phyloP scores from a whole-genome alignment of 2,113 vertebrate species.

The Scomber colias region DNA sequence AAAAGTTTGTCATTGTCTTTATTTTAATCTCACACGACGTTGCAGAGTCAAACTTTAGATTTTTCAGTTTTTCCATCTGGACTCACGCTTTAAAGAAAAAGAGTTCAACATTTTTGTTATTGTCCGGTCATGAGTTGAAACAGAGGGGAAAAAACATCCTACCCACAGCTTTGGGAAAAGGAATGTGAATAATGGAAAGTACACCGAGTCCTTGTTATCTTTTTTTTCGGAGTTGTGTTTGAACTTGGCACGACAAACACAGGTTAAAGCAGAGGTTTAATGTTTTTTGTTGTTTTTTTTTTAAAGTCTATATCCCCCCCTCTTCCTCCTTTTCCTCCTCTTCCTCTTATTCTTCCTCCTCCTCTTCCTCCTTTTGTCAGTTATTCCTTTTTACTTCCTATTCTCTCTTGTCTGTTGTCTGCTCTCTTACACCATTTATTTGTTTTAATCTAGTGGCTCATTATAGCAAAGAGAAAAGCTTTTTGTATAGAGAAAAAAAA shows the following conservation, averaged over 20 bases:
- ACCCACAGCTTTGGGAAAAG: neutral
- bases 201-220: neutral
- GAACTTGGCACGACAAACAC: too few relatives aligned
- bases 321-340: neutral
- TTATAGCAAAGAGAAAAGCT: slow-evolving; percentile 90
- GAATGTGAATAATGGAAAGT: neutral
- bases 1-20: neutral
- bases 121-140: neutral
- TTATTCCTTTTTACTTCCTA: slow-evolving; percentile 61
- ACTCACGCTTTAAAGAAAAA: neutral
- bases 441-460: slow-evolving; percentile 94
- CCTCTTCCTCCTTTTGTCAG: slow-evolving; percentile 41
- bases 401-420: slow-evolving; percentile 61
- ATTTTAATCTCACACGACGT: slow-evolving; percentile 8
- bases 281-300: too few relatives aligned
- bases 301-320: slow-evolving; percentile 36
- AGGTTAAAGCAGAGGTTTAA: too few relatives aligned
- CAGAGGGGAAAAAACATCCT: neutral
- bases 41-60: slow-evolving; percentile 1
- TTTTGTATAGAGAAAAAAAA: slow-evolving; percentile 90
- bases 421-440: slow-evolving; percentile 85
- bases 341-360: slow-evolving; percentile 17
- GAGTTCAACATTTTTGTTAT: neutral
- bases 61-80: slow-evolving; percentile 9
- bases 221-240: too few relatives aligned